Conservation (phyloP, 2,113 vertebrate genomes). For the Eudyptes chrysolophus region DNA sequence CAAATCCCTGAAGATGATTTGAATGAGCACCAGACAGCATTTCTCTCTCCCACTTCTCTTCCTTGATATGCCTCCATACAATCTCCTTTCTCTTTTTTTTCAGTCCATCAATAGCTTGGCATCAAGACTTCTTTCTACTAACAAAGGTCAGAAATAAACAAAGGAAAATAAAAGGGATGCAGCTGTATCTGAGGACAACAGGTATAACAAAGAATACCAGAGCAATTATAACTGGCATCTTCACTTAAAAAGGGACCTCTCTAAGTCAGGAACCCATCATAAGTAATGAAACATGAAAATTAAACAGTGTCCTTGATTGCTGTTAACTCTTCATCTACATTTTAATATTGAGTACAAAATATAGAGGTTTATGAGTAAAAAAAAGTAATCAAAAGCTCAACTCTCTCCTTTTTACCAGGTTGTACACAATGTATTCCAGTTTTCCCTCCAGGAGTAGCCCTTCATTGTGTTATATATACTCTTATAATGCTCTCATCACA, state of each 20-base stretch:
- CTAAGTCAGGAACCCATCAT: neutral
- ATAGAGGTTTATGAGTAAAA: neutral
- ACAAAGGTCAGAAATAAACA: neutral
- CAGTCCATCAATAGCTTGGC: neutral
- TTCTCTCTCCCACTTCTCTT: neutral
- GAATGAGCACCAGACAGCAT: neutral
- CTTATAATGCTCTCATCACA: neutral
- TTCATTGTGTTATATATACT: neutral
- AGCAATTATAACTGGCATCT: neutral
- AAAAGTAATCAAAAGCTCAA: neutral
- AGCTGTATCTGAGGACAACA: neutral
- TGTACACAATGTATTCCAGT: neutral
- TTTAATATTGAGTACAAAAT: neutral
- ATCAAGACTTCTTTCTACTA: neutral
- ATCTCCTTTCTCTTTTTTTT: neutral
- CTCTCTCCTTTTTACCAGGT: neutral
- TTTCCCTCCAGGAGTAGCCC: neutral
- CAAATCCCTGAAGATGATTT: neutral
- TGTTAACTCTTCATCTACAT: neutral
- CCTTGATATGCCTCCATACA: neutral
- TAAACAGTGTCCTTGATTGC: neutral
- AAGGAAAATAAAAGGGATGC: neutral
- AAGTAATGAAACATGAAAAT: neutral
- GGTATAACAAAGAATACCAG: neutral
- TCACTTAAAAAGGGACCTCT: neutral